Conservation (phyloP, 2,113 vertebrate genomes). For the Rhea americana region DNA sequence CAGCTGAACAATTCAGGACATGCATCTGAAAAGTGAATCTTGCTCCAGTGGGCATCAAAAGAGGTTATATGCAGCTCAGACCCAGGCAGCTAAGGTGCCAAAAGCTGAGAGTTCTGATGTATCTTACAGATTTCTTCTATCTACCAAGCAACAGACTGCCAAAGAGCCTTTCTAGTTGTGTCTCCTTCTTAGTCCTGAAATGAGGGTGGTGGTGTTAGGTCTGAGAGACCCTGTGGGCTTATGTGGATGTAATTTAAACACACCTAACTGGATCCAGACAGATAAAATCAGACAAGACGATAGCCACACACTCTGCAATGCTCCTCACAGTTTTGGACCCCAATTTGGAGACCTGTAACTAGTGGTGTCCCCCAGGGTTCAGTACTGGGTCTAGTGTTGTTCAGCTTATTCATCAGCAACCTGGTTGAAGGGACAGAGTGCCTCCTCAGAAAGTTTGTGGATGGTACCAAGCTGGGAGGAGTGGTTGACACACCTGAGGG, state of each 20-base stretch:
- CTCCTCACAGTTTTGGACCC: neutral
- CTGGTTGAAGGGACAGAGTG: too few relatives aligned
- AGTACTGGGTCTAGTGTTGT: too few relatives aligned
- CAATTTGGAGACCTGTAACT: neutral
- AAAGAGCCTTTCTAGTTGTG: neutral
- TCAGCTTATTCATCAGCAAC: too few relatives aligned
- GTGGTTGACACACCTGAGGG: too few relatives aligned
- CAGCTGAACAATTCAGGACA: neutral
- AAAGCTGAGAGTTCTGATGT: neutral
- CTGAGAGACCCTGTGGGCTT: fast-evolving
- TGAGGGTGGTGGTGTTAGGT: neutral
- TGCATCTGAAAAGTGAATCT: neutral
- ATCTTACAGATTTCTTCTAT: neutral
- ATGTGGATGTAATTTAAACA: neutral
- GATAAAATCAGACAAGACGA: neutral
- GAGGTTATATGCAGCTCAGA: neutral
- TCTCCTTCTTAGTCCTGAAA: neutral
- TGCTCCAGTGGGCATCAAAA: neutral
- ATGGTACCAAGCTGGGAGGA: too few relatives aligned
- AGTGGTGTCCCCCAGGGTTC: too few relatives aligned
- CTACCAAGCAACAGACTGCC: neutral
- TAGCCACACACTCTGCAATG: neutral
- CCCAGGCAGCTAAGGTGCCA: neutral
- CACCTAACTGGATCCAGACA: neutral
- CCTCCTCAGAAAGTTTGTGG: too few relatives aligned